Evolutionary conservation across 2,888 invertebrate species (phyloP).

Genomic region (Ernsta delagoae): DNA sequence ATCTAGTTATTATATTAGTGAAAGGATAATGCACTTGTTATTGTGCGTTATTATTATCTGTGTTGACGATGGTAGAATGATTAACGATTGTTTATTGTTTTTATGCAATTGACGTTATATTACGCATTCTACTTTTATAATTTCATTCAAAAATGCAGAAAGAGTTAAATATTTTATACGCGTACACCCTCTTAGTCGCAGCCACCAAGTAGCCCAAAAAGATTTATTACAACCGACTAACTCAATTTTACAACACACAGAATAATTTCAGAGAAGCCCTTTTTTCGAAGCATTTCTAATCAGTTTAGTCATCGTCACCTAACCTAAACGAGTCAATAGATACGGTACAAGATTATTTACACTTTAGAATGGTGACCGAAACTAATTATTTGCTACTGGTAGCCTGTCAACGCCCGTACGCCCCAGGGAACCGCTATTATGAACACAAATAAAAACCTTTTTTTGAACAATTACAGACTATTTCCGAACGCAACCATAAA

Average conservation of each 20-base stretch:
- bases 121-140: no score
- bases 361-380: constrained; percentile 73
- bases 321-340: constrained; percentile 46
- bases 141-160: no score
- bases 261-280: constrained; percentile 3
- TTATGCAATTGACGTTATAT: no score
- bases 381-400: constrained; percentile 79
- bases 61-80: neutral
- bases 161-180: no score
- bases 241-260: constrained; percentile 8
- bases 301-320: constrained; percentile 21
- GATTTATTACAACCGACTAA: neutral
- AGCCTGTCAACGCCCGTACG: constrained; percentile 19
- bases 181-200: no score
- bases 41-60: constrained; percentile 40
- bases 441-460: constrained; percentile 54
- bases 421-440: constrained; percentile 53
- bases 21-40: constrained; percentile 55
- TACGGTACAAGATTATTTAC: constrained; percentile 72
- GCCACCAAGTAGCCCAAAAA: neutral
- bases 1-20: constrained; percentile 61
- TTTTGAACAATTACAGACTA: constrained; percentile 70
- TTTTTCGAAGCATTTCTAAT: constrained; percentile 19
- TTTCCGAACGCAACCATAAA: constrained; percentile 72
- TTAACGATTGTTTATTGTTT: constrained; percentile 10